Evolutionary conservation across 2,888 invertebrate genomes (phyloP), one percentile per base, ranked within the genome.

Genomic region (Sarcophaga rosellei): DNA sequence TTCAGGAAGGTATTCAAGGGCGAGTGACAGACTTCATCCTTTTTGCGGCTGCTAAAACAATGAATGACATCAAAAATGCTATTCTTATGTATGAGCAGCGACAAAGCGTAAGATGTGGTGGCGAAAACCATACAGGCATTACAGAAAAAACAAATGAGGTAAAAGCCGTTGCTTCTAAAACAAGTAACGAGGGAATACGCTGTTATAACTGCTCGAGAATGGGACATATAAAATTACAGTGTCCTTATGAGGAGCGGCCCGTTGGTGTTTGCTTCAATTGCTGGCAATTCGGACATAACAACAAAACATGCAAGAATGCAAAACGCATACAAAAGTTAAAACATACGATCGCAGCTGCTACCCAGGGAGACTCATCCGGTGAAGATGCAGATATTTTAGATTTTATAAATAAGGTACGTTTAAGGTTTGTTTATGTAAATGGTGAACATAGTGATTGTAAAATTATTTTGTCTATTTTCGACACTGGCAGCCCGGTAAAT

Each of bases 401-500:
- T 76, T 73, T 73, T 80, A 72, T 69, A 62, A 79, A 70, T 70
- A 79, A 25, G 76, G 68, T 77, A 77, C 69, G 69, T 63, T 70
- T 79, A 70, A 79, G 62, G 20, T 80, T 86, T 73, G n/a, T 72
- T 53, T 4, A 57, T 62, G 35, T 3, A 44, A 62, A 72, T 62
- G 35, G 53, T 62, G 23, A 72, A 21, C 63, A 73, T 70, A 75
- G 53, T 80, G 20, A 65, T 8, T 53, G 3, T 61, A 74, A 59
- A 75, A 79, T 47, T 74, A 35, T 68, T 68, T 45, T 73, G 68
- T 59, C 57, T 77, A 53, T 85, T 53, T 72, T 82, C 78, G 85
- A 86, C 80, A 76, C 76, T 63, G 87, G 77, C 44, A 85, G 84
- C 69, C 79, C 81, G 73, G 72, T 59, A 74, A 82, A 73, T 72